Percentiles rank a stretch among this genome's conserved stretches.
phyloP scores from a whole-genome alignment of 2,797 vertebrate genomes.

The Glyptemys insculpta region DNA sequence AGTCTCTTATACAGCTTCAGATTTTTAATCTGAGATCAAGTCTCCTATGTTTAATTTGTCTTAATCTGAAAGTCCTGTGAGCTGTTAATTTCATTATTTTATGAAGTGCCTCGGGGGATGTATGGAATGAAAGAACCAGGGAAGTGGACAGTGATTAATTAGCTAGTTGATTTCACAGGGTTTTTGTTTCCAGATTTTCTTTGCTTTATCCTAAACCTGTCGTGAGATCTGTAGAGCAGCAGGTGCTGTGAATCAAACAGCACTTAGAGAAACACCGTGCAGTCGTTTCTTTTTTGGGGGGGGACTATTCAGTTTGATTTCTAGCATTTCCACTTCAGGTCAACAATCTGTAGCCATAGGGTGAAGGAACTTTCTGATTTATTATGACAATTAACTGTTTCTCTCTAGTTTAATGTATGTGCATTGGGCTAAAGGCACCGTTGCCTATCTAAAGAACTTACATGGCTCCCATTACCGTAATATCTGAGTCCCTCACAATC shows the following conservation, averaged over 20 bases:
- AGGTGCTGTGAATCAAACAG: background rate
- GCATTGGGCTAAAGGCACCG: background rate
- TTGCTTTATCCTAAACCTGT: background rate
- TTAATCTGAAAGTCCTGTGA: background rate
- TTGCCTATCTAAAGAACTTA: background rate
- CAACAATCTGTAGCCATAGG: rapidly evolving
- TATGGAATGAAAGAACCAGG: background rate
- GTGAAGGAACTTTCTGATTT: background rate
- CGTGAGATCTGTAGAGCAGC: background rate
- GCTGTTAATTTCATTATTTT: background rate
- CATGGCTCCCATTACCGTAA: background rate
- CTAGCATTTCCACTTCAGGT: background rate
- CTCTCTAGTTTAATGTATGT: background rate
- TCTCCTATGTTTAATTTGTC: background rate
- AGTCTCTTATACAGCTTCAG: background rate
- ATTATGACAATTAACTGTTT: background rate
- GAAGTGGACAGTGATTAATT: conserved; percentile 13
- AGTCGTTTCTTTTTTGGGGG: rapidly evolving
- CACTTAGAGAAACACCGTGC: rapidly evolving
- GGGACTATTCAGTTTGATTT: background rate
- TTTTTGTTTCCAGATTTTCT: background rate
- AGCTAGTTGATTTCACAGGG: rapidly evolving
- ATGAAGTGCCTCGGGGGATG: background rate
- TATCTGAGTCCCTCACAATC: background rate
- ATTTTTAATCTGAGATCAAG: background rate